Base-by-base conservation (phyloP, 35 echinoderm and acorn worm genomes). In the Amphiura filiformis region DNA sequence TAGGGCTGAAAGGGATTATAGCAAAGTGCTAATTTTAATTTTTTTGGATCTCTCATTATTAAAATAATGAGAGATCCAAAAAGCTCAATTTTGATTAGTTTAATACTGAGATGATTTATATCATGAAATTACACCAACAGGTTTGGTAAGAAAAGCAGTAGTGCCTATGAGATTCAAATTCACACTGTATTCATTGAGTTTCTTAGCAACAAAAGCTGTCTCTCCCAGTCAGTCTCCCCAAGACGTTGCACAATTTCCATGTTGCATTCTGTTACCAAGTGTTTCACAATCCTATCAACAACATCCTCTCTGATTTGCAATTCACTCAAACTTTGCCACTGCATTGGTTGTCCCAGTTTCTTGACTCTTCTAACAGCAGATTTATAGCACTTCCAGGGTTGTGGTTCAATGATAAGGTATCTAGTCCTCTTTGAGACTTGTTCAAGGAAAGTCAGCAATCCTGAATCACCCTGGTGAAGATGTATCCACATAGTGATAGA, bases 401-500 rank as follows among this genome's bases (percentile, higher is more conserved):
- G 89, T 14, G 89, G 89, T 78, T 91, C 89, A 49, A 91, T 79
- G 2, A 91, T 35, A 9, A 91, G 39, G 52, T 52, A 91, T n/a
- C 42, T 77, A 75, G 89, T 84, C 38, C 42, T 77, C 23, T 36
- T 56, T 34, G 81, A 78, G 32, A 84, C 79, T 7, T 76, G 26
- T 35, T 35, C 30, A 0, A 91, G 82, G 56, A 91, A 91, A 32
- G 85, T 44, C 17, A 32, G 81, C 75, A 91, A 39, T 36, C 89
- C 89, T 0, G 4, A 22, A 80, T 91, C 89, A 13, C 89, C 89
- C 26, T 91, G 75, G 22, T 91, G 82, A 35, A 91, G 35, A 64
- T 91, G 89, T 23, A 91, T 91, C 89, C 89, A 91, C 89, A 91
- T 91, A 15, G 89, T 91, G 5, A 91, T 78, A 23, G 89, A 91